These are phyloP conservation scores for Romanogobio albipinnatus DNA, from an alignment of 2,113 vertebrate genomes.

Conservation along the genomic window DNA sequence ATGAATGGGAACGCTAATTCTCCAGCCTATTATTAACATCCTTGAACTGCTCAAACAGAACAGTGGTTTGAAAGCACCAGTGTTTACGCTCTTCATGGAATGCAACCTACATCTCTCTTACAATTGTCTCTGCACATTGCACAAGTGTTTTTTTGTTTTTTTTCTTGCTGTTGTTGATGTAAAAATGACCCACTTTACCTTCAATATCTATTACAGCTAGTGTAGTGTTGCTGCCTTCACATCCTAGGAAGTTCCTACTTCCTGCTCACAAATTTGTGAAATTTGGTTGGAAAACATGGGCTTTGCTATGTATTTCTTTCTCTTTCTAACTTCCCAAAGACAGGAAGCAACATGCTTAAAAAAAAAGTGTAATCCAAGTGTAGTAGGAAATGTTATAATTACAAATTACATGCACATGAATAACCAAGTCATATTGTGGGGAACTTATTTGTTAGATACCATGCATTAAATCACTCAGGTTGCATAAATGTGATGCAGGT, in stretches of 20 bases:
- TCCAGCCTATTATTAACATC: too few species aligned
- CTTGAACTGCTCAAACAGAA: too few species aligned
- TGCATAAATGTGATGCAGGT: neutral
- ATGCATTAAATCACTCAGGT: neutral
- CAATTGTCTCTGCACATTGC: neutral
- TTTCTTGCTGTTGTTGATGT: too few species aligned
- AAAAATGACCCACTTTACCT: slow-evolving; percentile 7
- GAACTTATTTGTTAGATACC: neutral
- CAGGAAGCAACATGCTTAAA: neutral
- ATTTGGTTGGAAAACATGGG: neutral
- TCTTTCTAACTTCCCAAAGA: neutral
- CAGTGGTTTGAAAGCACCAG: too few species aligned
- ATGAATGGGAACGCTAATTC: too few species aligned
- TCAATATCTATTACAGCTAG: neutral
- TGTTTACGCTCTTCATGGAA: too few species aligned
- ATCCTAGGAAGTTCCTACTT: neutral
- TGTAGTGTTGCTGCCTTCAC: neutral
- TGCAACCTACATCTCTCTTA: neutral
- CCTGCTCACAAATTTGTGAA: neutral
- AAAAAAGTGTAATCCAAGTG: neutral
- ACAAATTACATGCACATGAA: slow-evolving; percentile 6
- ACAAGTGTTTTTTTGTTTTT: neutral
- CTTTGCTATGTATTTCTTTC: neutral
- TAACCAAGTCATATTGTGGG: neutral
- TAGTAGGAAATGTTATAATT: neutral